phyloP scores from a whole-genome alignment of 2,888 invertebrate species.

The Magallana nippona region DNA sequence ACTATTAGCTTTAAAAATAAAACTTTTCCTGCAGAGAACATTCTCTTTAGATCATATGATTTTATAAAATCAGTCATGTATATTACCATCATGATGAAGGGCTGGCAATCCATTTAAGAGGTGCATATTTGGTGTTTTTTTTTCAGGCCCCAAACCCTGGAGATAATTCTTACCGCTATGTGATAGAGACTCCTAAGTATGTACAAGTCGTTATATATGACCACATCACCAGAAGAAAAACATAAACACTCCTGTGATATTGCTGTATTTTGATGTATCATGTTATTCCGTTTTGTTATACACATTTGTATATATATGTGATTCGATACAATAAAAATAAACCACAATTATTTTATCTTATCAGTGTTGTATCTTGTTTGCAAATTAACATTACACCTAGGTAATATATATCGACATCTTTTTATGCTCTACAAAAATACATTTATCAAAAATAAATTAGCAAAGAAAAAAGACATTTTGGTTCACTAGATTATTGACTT shows the following conservation, averaged over 20 bases:
- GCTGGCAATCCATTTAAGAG: neutral
- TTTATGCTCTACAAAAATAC: too few species aligned
- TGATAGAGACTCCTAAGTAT: constrained; percentile 85
- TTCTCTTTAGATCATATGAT: too few species aligned
- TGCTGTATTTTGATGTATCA: constrained; percentile 6
- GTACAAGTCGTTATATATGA: constrained; percentile 90
- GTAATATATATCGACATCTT: too few species aligned
- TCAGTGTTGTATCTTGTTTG: too few species aligned
- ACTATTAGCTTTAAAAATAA: too few species aligned
- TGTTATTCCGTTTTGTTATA: neutral
- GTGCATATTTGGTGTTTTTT: constrained; percentile 4
- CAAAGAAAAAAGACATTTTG: too few species aligned
- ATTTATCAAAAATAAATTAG: too few species aligned
- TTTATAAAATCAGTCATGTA: too few species aligned
- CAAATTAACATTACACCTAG: too few species aligned
- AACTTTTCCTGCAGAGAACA: too few species aligned
- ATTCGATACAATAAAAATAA: neutral
- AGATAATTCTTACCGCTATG: constrained; percentile 85
- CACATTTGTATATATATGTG: neutral
- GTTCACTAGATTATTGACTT: too few species aligned
- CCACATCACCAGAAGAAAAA: constrained; percentile 83
- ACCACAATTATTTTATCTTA: too few species aligned
- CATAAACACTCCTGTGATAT: constrained; percentile 59
- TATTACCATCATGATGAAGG: neutral
- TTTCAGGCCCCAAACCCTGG: constrained; percentile 82